Conservation (phyloP, 1,140 invertebrate species). For the Philopotamus ludificatus region DNA sequence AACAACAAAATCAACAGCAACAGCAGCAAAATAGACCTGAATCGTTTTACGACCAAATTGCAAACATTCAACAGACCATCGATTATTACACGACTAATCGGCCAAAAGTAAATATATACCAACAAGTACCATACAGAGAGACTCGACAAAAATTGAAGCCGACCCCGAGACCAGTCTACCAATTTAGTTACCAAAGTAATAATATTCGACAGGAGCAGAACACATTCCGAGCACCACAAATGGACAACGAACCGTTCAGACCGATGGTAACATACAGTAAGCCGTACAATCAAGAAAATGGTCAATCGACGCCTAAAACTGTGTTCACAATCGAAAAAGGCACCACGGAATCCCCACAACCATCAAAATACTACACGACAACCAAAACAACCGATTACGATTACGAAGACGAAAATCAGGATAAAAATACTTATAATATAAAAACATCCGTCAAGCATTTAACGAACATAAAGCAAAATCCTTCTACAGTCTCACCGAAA, state of each 20-base stretch:
- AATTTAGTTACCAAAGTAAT: conserved; percentile 51
- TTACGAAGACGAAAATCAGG: conserved; percentile 46
- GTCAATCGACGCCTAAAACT: conserved; percentile 43
- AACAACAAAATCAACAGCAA: no score
- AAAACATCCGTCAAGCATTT: conserved; percentile 17
- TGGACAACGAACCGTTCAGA: conserved; percentile 60
- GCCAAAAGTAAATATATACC: conserved; percentile 50
- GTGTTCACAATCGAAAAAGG: not conserved
- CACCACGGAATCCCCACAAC: conserved; percentile 48
- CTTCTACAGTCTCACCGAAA: conserved; percentile 36
- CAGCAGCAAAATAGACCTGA: conserved; percentile 45
- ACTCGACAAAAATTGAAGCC: conserved; percentile 53
- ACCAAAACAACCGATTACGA: conserved; percentile 48
- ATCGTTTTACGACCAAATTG: conserved; percentile 56
- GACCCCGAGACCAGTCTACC: conserved; percentile 50
- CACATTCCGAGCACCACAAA: conserved; percentile 54
- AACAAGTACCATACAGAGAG: conserved; percentile 48
- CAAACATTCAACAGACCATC: conserved; percentile 57
- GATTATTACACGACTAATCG: conserved; percentile 55
- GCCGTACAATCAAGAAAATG: conserved; percentile 56
- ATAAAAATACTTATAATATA: conserved; percentile 37
- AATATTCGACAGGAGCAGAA: conserved; percentile 50
- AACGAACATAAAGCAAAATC: conserved; percentile 26
- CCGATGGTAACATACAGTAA: conserved; percentile 65
- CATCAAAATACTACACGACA: conserved; percentile 52